These are phyloP conservation scores for Clepsis dumicolana DNA, from an alignment of 2,888 invertebrate genomes.

Conservation along the genomic window DNA sequence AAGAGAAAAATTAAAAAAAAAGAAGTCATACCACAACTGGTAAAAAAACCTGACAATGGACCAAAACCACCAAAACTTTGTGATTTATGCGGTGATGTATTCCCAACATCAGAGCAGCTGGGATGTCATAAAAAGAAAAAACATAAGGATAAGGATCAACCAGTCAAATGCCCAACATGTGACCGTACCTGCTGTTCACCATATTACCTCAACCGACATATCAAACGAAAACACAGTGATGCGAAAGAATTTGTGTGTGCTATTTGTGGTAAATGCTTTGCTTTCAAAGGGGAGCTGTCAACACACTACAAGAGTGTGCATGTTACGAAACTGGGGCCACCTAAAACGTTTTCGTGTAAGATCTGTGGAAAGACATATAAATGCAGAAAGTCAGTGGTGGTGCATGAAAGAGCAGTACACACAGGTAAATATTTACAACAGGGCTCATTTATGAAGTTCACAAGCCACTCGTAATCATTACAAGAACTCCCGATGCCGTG, in stretches of 20 bases:
- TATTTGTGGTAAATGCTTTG: constrained; percentile 69
- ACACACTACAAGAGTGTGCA: constrained; percentile 71
- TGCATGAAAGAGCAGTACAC: constrained; percentile 81
- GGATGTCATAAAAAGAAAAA: constrained; percentile 62
- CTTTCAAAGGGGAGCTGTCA: constrained; percentile 67
- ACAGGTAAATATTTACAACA: constrained; percentile 64
- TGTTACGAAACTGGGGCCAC: constrained; percentile 61
- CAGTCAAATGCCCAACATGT: constrained; percentile 69
- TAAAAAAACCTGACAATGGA: constrained; percentile 47
- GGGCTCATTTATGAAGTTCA: too few relatives aligned
- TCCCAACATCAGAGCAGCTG: constrained; percentile 62
- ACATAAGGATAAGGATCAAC: constrained; percentile 64
- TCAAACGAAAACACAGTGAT: constrained; percentile 67
- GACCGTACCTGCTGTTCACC: constrained; percentile 62
- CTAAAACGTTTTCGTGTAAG: constrained; percentile 67
- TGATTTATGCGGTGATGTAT: constrained; percentile 73
- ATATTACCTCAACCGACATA: constrained; percentile 69
- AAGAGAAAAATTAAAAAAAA: constrained; percentile 52
- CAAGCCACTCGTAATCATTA: too few relatives aligned
- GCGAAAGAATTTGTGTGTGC: constrained; percentile 69
- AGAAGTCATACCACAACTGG: constrained; percentile 50
- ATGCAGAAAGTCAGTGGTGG: constrained; percentile 71
- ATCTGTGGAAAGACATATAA: constrained; percentile 75
- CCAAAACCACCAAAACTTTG: constrained; percentile 60
- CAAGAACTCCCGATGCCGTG: too few relatives aligned